A percentile compares a stretch with the other conserved stretches of the same genome.
phyloP scores from a whole-genome alignment of 2,888 invertebrate genomes.

The Brenthis daphne region DNA sequence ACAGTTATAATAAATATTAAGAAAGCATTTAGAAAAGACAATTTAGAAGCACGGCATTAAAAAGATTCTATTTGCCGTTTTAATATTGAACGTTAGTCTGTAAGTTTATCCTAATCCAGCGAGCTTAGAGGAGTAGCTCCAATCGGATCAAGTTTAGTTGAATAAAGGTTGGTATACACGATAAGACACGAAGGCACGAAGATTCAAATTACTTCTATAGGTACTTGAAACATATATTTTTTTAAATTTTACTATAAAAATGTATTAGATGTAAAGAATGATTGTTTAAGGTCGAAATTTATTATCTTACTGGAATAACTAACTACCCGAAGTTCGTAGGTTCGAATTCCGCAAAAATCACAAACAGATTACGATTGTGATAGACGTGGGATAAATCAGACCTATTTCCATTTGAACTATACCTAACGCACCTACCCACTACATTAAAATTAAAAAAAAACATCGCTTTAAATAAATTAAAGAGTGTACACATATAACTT shows the following conservation, averaged over 20 bases:
- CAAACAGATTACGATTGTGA: no score
- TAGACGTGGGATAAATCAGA: no score
- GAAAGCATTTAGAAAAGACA: neutral
- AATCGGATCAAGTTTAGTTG: conserved; percentile 18
- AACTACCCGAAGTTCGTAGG: no score
- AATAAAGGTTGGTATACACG: conserved; percentile 11
- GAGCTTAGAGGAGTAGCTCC: conserved; percentile 16
- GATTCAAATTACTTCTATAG: neutral
- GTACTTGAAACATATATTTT: no score
- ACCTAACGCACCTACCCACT: neutral
- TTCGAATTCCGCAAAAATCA: no score
- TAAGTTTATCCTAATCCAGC: conserved; percentile 25
- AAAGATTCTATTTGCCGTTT: conserved; percentile 16
- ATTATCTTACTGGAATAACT: no score
- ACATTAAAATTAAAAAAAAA: neutral
- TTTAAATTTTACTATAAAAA: neutral
- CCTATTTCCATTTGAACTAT: no score
- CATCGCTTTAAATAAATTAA: no score
- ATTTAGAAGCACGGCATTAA: conserved; percentile 13
- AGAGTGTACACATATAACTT: no score
- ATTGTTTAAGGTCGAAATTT: neutral
- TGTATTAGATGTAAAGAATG: neutral
- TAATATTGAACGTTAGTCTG: conserved; percentile 20
- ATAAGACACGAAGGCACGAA: neutral
- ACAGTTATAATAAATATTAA: neutral